Evolutionary conservation across 2,888 invertebrate species (phyloP), one percentile per base, ranked within the genome.

Genomic region (Venusia cambrica): DNA sequence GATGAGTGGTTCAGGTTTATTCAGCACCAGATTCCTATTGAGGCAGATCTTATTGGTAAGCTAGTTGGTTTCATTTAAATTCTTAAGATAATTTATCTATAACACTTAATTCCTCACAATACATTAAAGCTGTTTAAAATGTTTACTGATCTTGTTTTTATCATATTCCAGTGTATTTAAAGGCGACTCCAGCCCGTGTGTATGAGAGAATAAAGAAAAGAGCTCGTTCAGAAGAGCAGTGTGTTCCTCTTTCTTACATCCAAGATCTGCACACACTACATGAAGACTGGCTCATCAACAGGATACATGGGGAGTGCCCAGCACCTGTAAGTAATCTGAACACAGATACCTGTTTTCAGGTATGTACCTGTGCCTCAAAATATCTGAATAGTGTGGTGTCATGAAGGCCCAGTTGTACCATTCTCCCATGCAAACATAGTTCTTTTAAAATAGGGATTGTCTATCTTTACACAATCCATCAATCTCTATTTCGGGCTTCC

Each of bases 1-100:
- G 92, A 94, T 51, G 93, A 96, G 57, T 97, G 97, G 96, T 97
- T 94, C 62, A 83, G 92, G 28, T 96, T 95, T 89, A 92, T 96
- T 35, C 88, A 90, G 6, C 87, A 90, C 30, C 91, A 92, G 53
- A 90, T 93, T 26, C 90, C 93, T 32, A 90, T 96, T 56, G 89
- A 91, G 54, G 91, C 94, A 5, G 97, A 97, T 85, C 90, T 97
- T 22, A 97, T 97, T 60, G 94, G 96, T 96, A 69, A 71, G 69
- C 58, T 13, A n/a, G 7, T 6, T 15, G 2, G n/a, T 11, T 7
- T 5, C n/a, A 12, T 13, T 4, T 24, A 9, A 5, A 10, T 20
- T 14, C 1, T 4, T 6, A n/a, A n/a, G n/a, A n/a, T n/a, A n/a
- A 6, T 12, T 18, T 25, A 5, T 25, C 13, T 9, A 2, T 9